Percentiles rank a stretch among this genome's conserved stretches.
These are phyloP conservation scores for Montipora capitata DNA, from an alignment of 92 coral and sea anemone species.

Conservation along the genomic window DNA sequence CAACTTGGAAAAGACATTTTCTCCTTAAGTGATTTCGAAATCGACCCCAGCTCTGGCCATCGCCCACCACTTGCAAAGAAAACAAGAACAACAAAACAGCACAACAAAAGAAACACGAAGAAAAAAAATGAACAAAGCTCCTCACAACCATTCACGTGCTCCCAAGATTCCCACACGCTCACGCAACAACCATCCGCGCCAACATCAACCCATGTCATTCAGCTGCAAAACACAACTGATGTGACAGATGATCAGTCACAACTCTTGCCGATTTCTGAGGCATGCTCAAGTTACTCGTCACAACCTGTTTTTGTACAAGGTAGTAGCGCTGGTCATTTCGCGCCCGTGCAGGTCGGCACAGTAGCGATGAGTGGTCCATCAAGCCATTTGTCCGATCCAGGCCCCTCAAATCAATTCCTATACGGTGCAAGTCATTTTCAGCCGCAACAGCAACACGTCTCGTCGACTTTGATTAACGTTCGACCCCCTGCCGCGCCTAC, in stretches of 20 bases:
- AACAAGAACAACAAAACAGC: background rate
- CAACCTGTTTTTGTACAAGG: too few species aligned
- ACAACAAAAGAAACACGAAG: conserved; percentile 5
- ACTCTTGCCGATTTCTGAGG: background rate
- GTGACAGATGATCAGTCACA: conserved; percentile 33
- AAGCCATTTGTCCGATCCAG: conserved; percentile 14
- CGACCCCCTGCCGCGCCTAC: too few species aligned
- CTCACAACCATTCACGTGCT: too few species aligned
- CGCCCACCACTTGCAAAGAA: conserved; percentile 30
- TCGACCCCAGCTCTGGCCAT: conserved; percentile 23
- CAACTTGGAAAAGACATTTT: conserved; percentile 27
- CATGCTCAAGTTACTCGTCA: conserved; percentile 1
- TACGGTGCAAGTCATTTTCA: too few species aligned
- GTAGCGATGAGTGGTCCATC: too few species aligned
- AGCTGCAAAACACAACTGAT: conserved; percentile 33
- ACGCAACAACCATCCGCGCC: conserved; percentile 7
- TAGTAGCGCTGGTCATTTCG: too few species aligned
- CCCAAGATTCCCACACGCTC: too few species aligned
- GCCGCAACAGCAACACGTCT: too few species aligned
- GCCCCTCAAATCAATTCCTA: conserved; percentile 13
- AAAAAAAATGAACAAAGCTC: background rate
- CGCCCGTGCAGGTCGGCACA: too few species aligned
- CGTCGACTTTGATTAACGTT: too few species aligned
- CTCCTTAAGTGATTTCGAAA: conserved; percentile 20
- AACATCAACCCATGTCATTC: conserved; percentile 13